Conservation (phyloP, 2,797 vertebrate species). For the Hippocampus kuda region DNA sequence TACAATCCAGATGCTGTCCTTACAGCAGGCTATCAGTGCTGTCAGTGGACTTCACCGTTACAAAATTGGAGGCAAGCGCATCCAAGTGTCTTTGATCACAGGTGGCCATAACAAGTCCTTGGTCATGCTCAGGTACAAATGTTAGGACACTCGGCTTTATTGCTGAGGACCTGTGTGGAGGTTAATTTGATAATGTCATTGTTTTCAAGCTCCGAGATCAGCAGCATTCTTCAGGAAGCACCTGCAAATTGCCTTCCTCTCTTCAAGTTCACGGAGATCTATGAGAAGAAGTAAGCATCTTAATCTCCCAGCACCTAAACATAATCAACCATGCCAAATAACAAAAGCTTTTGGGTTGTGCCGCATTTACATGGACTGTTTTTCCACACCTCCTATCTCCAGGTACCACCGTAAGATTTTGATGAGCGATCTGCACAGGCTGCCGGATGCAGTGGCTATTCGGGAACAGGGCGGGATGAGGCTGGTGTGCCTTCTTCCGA, state of each 20-base stretch:
- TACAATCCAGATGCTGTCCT: slow-evolving; percentile 79
- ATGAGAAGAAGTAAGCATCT: slow-evolving; percentile 84
- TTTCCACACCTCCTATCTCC: background rate
- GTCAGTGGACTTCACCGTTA: slow-evolving; percentile 83
- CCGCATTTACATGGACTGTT: too few relatives aligned
- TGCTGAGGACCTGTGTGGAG: background rate
- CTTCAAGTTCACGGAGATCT: slow-evolving; percentile 91
- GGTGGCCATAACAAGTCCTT: slow-evolving; percentile 80
- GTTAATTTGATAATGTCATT: background rate
- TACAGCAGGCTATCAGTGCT: slow-evolving; percentile 86
- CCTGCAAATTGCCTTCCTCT: slow-evolving; percentile 91
- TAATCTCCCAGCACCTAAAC: background rate
- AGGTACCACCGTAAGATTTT: slow-evolving; percentile 83
- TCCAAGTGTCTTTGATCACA: slow-evolving; percentile 86
- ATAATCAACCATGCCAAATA: background rate
- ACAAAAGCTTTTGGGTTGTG: background rate
- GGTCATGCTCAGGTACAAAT: slow-evolving; percentile 75
- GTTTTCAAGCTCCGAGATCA: slow-evolving; percentile 75
- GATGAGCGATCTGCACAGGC: slow-evolving; percentile 80
- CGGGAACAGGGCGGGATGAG: slow-evolving; percentile 83
- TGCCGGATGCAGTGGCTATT: slow-evolving; percentile 81
- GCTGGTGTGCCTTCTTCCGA: slow-evolving; percentile 83
- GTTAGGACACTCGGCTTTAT: background rate
- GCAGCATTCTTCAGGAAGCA: slow-evolving; percentile 86
- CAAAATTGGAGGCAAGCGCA: slow-evolving; percentile 89